Base-by-base conservation (phyloP, 2,888 invertebrate genomes). In the Willowsia nigromaculata region DNA sequence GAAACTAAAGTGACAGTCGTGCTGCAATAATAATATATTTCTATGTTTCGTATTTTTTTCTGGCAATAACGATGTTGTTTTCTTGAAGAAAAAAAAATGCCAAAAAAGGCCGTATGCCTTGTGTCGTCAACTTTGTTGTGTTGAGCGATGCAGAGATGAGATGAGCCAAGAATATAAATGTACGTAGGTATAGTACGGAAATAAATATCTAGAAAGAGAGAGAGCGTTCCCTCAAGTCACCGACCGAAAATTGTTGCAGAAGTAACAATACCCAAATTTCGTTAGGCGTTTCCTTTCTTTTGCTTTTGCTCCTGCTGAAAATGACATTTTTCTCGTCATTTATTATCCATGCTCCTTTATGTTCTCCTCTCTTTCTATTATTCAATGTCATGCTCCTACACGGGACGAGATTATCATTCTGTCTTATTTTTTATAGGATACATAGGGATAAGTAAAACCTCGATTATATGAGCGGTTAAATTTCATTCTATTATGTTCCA, bases 281-380 rank as follows among this genome's bases (percentile, higher is more conserved):
- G 37, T 27, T 80, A 56, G 53, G 40, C 47, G 68, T 65, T 82
- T 82, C 50, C 62, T 18, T 43, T 43, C 13, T 43, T 37, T 37
- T 37, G 37, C 9, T 37, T 4, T 9, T 43, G 43, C 43, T 68
- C 33, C 43, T 82, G 30, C 82, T 82, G 82, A 27, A 82, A 82
- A 65, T 82, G 82, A 30, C 82, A 68, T 43, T 82, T 65, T 82
- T 65, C 82, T 82, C 25, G 47, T 82, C 65, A 82, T 65, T 82
- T 82, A 82, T 82, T 65, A 82, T 81, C 56, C 59, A 0, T n/a
- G 30, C 15, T 3, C 59, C 11, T 18, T 59, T 43, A n/a, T n/a
- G n/a, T 43, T 9, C 59, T 59, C 13, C 11, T n/a, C 25, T 59
- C 4, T 68, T 18, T 33, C 68, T 68, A 68, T 68, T 68, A 68